Base-by-base conservation (phyloP, 1,140 invertebrate species). In the Meloidogyne exigua region DNA sequence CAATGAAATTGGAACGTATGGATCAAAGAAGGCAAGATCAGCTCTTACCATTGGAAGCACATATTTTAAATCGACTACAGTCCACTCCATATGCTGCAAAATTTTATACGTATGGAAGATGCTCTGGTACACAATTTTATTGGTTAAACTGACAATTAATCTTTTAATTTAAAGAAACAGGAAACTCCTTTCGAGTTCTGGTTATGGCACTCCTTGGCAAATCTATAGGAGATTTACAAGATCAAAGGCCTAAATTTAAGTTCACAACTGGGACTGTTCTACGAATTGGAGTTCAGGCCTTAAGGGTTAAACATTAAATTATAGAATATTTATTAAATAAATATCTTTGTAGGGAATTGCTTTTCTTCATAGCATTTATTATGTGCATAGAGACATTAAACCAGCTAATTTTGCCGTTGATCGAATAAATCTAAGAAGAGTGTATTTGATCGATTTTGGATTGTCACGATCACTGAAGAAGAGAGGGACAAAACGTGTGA, bases 181-280 rank as follows among this genome's bases (percentile, higher is more conserved):
- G 18, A 49, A 57, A n/a, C 12, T 1, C 49, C 21, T 57, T 57
- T 57, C 49, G 49, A 9, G 49, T 57, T 18, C 18, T 57, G 7
- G 49, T 57, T n/a, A 57, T 57, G 49, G 49, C 49, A 2, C 49
- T 57, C 13, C 49, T 57, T n/a, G 49, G 49, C n/a, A 57, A 57
- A n/a, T 57, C 49, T 57, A 57, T 57, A n/a, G 49, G 18, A 18
- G 49, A 57, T 57, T 57, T 57, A n/a, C 49, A 57, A 57, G 49
- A 57, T n/a, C 49, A 57, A 57, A 57, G 49, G 49, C 49, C 49
- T n/a, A 57, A 57, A 57, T 57, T n/a, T n/a, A 57, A 57, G 49
- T 57, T 57, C 18, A 57, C 49, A 1, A 57, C 49, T n/a, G 49
- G 49, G 4, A 57, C 49, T 9, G 49, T 57, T 57, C 12, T 57